These are phyloP conservation scores for Heliocidaris tuberculata DNA, from an alignment of 35 echinoderm and acorn worm species.

Conservation along the genomic window DNA sequence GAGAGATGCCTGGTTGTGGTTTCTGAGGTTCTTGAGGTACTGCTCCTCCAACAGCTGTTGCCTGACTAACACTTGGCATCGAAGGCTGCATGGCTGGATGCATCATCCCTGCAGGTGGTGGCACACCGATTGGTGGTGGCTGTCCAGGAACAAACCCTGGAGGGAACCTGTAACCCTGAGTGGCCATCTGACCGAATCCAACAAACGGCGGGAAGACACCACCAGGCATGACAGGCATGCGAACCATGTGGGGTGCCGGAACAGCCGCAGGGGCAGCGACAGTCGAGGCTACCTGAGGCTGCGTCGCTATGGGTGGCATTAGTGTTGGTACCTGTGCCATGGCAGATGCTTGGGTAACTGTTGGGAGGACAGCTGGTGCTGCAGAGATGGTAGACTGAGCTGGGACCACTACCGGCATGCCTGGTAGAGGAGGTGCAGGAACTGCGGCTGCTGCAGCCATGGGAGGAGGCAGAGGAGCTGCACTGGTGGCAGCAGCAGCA, in stretches of 20 bases:
- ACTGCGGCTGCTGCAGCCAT: constrained; percentile 11
- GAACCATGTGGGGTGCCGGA: constrained; percentile 59
- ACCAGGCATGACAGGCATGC: constrained; percentile 72
- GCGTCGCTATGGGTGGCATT: constrained; percentile 51
- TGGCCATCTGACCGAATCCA: constrained; percentile 67
- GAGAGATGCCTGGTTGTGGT: constrained; percentile 28
- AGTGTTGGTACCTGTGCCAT: constrained; percentile 32
- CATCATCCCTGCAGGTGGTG: constrained; percentile 54
- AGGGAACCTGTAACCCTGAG: constrained; percentile 72
- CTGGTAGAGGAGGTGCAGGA: constrained; percentile 41
- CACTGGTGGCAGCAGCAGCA: not conserved
- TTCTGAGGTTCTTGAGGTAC: constrained; percentile 23
- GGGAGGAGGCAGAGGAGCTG: not conserved
- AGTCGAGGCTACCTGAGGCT: constrained; percentile 42
- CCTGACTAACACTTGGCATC: constrained; percentile 20
- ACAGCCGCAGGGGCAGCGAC: constrained; percentile 32
- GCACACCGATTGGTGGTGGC: constrained; percentile 56
- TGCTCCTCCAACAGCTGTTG: not conserved
- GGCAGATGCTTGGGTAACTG: not conserved
- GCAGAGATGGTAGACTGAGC: not conserved
- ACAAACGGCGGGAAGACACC: constrained; percentile 81
- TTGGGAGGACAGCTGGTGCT: not conserved
- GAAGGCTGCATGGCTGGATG: constrained; percentile 47
- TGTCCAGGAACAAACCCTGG: constrained; percentile 70
- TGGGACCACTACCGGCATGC: not conserved